phyloP scores from a whole-genome alignment of 2,113 vertebrate genomes.

The Scalopus aquaticus region DNA sequence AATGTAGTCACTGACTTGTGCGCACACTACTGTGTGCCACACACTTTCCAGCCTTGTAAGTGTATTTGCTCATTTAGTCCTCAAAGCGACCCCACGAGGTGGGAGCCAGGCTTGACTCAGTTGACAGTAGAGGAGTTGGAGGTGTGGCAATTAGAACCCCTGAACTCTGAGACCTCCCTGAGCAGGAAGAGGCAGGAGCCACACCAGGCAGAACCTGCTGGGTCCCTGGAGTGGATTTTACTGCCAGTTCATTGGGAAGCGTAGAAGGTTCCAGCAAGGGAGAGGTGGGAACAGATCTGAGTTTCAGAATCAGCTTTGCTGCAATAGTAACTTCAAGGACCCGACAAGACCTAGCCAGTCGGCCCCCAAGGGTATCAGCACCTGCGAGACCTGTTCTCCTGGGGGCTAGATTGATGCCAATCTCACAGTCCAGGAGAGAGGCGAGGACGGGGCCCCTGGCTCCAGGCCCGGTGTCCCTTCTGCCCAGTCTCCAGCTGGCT shows the following conservation, averaged over 20 bases:
- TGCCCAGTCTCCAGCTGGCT: neutral
- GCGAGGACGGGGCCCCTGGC: neutral
- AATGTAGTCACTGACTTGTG: neutral
- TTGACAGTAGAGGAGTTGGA: neutral
- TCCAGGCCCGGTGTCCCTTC: neutral
- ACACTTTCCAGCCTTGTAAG: accelerated
- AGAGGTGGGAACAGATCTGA: neutral
- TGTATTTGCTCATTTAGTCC: neutral
- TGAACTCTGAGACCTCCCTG: neutral
- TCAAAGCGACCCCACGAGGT: neutral
- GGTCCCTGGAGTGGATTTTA: neutral
- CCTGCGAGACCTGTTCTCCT: accelerated
- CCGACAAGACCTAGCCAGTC: too few relatives aligned
- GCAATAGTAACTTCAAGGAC: neutral
- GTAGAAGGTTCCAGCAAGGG: neutral
- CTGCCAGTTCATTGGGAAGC: neutral
- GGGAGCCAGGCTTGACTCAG: neutral
- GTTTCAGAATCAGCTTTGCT: neutral
- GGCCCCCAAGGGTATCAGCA: neutral
- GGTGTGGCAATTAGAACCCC: neutral
- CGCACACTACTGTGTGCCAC: neutral
- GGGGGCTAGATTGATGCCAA: too few relatives aligned
- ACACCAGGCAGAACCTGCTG: neutral
- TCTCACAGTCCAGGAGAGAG: neutral
- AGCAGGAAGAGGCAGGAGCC: neutral